Evolutionary conservation across 2,888 invertebrate species (phyloP).

Genomic region (Encarsia formosa): DNA sequence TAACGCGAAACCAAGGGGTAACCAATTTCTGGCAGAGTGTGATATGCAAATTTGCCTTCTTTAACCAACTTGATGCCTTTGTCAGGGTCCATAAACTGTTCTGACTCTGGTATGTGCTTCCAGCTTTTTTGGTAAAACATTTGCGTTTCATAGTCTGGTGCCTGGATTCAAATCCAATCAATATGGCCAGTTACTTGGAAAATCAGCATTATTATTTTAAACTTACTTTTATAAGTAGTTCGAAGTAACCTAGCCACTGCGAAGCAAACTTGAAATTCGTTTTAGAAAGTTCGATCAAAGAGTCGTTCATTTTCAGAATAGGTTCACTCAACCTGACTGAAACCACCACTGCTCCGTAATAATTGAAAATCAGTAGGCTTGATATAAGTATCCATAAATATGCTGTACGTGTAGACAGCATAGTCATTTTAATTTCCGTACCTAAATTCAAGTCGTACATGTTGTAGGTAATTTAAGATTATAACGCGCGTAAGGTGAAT

Average conservation of each 20-base stretch:
- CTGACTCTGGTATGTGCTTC: constrained; percentile 33
- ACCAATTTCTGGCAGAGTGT: constrained; percentile 38
- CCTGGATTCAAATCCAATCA: constrained; percentile 30
- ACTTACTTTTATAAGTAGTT: constrained; percentile 28
- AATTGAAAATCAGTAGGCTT: constrained; percentile 41
- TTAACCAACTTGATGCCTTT: constrained; percentile 36
- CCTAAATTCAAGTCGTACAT: background rate
- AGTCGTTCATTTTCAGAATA: constrained; percentile 44
- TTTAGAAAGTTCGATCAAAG: constrained; percentile 36
- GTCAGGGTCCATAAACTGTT: constrained; percentile 34
- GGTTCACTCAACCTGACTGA: constrained; percentile 42
- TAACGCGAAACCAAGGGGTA: constrained; percentile 39
- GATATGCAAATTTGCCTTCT: constrained; percentile 40
- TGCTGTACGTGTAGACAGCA: background rate
- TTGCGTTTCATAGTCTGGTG: constrained; percentile 36
- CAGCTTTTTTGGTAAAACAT: constrained; percentile 29
- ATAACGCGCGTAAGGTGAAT: too few relatives aligned
- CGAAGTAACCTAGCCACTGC: constrained; percentile 37
- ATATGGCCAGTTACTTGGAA: too few relatives aligned
- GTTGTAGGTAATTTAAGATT: too few relatives aligned
- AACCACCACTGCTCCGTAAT: constrained; percentile 43
- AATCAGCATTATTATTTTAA: too few relatives aligned
- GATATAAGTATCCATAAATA: constrained; percentile 36
- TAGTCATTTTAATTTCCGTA: background rate
- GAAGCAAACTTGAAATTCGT: constrained; percentile 37